phyloP scores from a whole-genome alignment of 2,113 vertebrate species.

The Tympanuchus pallidicinctus region DNA sequence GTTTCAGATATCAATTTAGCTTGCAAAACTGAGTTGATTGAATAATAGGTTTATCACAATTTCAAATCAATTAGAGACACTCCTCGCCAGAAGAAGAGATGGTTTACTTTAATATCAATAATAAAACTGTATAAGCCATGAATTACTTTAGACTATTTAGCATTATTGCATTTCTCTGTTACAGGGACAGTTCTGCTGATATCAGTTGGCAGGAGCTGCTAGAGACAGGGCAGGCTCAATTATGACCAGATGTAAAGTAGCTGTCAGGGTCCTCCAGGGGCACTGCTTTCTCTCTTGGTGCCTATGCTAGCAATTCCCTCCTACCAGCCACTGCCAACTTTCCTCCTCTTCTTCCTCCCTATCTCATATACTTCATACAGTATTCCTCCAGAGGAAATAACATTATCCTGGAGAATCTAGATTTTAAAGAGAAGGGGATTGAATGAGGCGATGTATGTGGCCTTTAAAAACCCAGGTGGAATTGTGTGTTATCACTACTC shows the following conservation, averaged over 20 bases:
- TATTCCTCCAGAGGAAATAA: background rate
- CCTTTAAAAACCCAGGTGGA: background rate
- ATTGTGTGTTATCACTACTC: background rate
- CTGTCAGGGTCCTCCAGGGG: background rate
- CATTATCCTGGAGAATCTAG: background rate
- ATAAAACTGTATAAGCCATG: background rate
- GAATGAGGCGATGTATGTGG: background rate
- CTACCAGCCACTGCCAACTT: background rate
- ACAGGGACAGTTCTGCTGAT: background rate
- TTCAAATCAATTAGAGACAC: constrained; percentile 42
- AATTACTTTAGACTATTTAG: constrained; percentile 17
- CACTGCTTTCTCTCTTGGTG: background rate
- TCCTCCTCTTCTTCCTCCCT: background rate
- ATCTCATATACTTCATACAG: background rate
- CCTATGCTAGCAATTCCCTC: background rate
- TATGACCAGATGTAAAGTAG: background rate
- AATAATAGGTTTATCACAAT: constrained; percentile 37
- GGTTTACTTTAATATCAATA: constrained; percentile 36
- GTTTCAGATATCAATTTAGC: constrained; percentile 48
- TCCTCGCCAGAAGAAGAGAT: background rate
- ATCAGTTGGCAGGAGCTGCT: background rate
- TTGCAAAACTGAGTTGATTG: constrained; percentile 37
- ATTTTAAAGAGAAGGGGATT: background rate
- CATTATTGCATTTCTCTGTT: background rate
- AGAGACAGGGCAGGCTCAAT: background rate